These are phyloP conservation scores for Campoplex capitator DNA, from an alignment of 2,888 invertebrate genomes.

Conservation along the genomic window DNA sequence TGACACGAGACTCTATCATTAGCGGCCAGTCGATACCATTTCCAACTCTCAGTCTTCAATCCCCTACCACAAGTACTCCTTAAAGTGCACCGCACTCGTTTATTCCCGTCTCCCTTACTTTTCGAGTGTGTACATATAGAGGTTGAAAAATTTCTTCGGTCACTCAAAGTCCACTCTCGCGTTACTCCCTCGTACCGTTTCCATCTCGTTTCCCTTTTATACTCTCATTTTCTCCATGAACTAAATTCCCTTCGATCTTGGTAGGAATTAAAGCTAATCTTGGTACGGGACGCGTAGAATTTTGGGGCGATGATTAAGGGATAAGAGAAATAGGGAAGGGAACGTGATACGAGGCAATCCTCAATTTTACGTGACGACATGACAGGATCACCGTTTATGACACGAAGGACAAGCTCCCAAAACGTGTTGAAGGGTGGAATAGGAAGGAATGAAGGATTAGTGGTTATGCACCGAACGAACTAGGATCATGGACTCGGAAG, in stretches of 20 bases:
- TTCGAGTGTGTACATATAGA: constrained; percentile 56
- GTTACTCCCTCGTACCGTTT: constrained; percentile 62
- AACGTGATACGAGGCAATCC: constrained; percentile 62
- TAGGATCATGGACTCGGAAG: constrained; percentile 56
- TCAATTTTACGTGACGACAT: constrained; percentile 77
- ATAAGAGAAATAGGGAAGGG: constrained; percentile 31
- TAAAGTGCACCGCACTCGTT: neutral
- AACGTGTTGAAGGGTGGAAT: constrained; percentile 41
- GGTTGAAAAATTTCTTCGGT: constrained; percentile 69
- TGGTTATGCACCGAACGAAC: constrained; percentile 63
- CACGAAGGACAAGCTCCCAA: constrained; percentile 71
- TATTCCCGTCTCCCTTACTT: neutral
- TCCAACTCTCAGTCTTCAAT: constrained; percentile 70
- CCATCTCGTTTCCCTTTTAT: constrained; percentile 59
- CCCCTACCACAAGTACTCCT: constrained; percentile 63
- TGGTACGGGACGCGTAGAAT: constrained; percentile 46
- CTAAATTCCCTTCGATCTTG: constrained; percentile 25
- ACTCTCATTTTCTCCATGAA: constrained; percentile 36
- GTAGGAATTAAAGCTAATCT: constrained; percentile 61
- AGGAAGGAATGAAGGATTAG: constrained; percentile 61
- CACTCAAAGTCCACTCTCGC: constrained; percentile 73
- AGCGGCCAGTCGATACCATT: constrained; percentile 73
- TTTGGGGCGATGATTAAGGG: constrained; percentile 35
- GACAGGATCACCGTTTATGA: constrained; percentile 76
- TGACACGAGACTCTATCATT: constrained; percentile 74